phyloP scores from a whole-genome alignment of 1,140 invertebrate genomes.

The Mactra quadrangularis region DNA sequence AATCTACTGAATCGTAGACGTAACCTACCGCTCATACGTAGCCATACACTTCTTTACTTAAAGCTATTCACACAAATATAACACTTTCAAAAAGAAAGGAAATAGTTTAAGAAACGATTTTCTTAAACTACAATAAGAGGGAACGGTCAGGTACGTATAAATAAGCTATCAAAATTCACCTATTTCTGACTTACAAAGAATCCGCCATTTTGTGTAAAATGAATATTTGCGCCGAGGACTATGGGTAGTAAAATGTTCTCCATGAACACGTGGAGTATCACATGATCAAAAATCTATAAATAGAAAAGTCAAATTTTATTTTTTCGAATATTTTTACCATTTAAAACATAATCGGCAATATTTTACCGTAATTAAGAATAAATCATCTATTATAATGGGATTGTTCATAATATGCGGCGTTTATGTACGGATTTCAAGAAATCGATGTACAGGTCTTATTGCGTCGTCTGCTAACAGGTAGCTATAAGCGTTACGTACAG shows the following conservation, averaged over 20 bases:
- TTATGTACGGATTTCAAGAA: no score
- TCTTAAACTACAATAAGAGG: slow-evolving; percentile 45
- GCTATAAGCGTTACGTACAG: no score
- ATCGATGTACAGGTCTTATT: no score
- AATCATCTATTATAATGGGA: no score
- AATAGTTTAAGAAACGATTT: slow-evolving; percentile 56
- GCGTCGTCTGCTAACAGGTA: no score
- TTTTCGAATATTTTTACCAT: no score
- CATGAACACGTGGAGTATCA: slow-evolving; percentile 65
- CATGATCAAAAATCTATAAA: slow-evolving; percentile 54
- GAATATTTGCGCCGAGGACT: slow-evolving; percentile 63
- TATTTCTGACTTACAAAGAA: slow-evolving; percentile 62
- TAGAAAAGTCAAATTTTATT: no score
- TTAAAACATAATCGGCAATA: no score
- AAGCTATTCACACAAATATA: slow-evolving; percentile 40
- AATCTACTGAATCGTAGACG: not conserved
- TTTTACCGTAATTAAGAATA: no score
- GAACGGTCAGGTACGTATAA: slow-evolving; percentile 44
- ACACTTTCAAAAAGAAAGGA: slow-evolving; percentile 57
- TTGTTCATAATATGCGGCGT: no score
- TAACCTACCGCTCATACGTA: slow-evolving; percentile 39
- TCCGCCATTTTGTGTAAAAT: slow-evolving; percentile 68
- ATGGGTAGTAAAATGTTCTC: slow-evolving; percentile 59
- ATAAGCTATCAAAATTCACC: slow-evolving; percentile 60
- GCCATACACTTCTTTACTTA: slow-evolving; percentile 48